These are phyloP conservation scores for Oryzias sinensis DNA, from an alignment of 2,797 vertebrate species.

Conservation along the genomic window DNA sequence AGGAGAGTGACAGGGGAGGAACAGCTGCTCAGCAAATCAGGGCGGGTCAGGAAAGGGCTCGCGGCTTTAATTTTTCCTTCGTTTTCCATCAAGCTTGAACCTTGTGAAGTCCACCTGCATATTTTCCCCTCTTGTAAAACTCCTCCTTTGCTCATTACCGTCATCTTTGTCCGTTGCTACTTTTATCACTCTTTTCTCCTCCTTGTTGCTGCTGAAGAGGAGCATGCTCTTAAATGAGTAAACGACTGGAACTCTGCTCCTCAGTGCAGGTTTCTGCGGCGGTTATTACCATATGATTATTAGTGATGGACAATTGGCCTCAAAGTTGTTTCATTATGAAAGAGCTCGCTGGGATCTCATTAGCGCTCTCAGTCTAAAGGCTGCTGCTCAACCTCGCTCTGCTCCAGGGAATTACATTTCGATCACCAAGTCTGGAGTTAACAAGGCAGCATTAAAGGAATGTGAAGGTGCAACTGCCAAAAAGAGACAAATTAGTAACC, in stretches of 20 bases:
- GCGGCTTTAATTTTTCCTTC: not conserved
- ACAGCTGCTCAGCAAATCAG: too few relatives aligned
- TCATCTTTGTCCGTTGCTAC: conserved; percentile 29
- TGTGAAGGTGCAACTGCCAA: conserved; percentile 59
- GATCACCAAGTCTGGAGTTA: conserved; percentile 63
- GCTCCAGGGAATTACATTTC: conserved; percentile 68
- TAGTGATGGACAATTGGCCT: conserved; percentile 81
- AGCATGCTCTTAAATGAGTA: conserved; percentile 43
- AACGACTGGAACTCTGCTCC: conserved; percentile 53
- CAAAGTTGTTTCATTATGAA: conserved; percentile 77
- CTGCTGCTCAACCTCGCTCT: conserved; percentile 55
- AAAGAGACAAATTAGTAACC: conserved; percentile 64
- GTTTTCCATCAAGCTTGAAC: not conserved
- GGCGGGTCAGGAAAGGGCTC: too few relatives aligned
- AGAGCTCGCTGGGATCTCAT: conserved; percentile 77
- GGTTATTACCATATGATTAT: conserved; percentile 80
- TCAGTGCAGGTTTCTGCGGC: conserved; percentile 46
- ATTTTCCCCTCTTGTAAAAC: conserved; percentile 22
- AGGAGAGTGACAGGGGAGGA: too few relatives aligned
- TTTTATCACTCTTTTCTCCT: conserved; percentile 28
- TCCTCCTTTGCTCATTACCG: conserved; percentile 21
- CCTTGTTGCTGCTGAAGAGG: conserved; percentile 7
- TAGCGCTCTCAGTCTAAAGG: conserved; percentile 63
- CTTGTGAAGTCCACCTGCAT: conserved; percentile 21
- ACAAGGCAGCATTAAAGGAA: conserved; percentile 72